phyloP scores from a whole-genome alignment of 2,113 vertebrate genomes.

The Calypte anna region DNA sequence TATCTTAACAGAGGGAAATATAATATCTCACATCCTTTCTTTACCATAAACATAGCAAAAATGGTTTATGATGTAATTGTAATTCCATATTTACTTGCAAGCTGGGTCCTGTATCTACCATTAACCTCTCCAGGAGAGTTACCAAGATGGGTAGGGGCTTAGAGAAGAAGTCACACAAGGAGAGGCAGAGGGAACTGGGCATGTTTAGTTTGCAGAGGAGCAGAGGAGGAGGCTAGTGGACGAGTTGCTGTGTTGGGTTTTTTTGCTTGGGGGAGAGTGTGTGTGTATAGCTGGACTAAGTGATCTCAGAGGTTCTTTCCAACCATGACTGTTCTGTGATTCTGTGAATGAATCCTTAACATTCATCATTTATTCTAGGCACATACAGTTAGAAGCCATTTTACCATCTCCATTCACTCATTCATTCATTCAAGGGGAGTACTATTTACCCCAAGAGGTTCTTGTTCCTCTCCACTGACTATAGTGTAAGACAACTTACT shows the following conservation, averaged over 20 bases:
- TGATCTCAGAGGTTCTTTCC: no score
- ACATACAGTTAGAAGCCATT: not conserved
- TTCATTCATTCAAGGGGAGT: not conserved
- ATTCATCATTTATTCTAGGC: not conserved
- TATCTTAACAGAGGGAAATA: not conserved
- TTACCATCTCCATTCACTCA: not conserved
- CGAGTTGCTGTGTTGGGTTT: no score
- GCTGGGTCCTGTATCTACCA: not conserved
- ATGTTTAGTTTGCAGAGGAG: no score
- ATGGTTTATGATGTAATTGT: not conserved
- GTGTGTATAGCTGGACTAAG: no score
- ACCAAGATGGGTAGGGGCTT: no score
- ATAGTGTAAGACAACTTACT: not conserved
- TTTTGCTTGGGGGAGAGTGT: no score
- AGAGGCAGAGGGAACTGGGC: no score
- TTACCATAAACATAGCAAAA: not conserved
- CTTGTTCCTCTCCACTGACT: not conserved
- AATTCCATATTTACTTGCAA: not conserved
- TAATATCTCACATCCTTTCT: not conserved
- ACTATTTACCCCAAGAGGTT: not conserved
- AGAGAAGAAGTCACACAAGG: no score
- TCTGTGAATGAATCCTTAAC: not conserved
- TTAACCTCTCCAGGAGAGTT: not conserved
- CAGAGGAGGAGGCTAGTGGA: no score
- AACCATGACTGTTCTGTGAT: no score